Evolutionary conservation across 2,888 invertebrate genomes (phyloP).

Genomic region (Rhagonycha lutea): DNA sequence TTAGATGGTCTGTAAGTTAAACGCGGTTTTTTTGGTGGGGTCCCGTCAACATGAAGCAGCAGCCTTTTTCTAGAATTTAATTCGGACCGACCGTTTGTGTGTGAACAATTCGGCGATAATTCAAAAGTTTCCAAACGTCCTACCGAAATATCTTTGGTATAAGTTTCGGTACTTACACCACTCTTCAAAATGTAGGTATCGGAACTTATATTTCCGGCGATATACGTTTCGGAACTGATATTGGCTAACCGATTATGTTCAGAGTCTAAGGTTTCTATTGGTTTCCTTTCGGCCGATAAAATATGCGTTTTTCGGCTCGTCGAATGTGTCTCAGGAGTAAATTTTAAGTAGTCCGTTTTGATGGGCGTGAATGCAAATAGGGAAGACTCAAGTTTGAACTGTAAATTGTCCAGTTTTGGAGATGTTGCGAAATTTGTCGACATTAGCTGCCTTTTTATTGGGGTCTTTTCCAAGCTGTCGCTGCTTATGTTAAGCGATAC

Average conservation of each 20-base stretch:
- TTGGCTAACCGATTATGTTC: background rate
- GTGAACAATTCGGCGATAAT: background rate
- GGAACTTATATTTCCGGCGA: slow-evolving; percentile 51
- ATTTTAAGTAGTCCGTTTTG: background rate
- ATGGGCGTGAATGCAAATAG: background rate
- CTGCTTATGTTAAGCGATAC: background rate
- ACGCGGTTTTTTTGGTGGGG: background rate
- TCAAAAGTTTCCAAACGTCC: background rate
- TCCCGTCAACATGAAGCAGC: background rate
- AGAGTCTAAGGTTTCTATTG: background rate
- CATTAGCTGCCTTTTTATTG: background rate
- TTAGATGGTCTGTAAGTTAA: background rate
- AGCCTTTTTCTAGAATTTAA: background rate
- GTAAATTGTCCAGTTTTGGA: background rate
- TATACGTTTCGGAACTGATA: slow-evolving; percentile 22
- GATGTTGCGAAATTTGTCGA: background rate
- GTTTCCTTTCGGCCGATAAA: background rate
- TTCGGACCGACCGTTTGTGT: background rate
- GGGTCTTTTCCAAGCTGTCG: slow-evolving; percentile 12
- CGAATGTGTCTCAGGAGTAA: background rate
- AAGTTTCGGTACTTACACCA: slow-evolving; percentile 47
- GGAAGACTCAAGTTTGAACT: background rate
- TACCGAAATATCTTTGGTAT: slow-evolving; percentile 26
- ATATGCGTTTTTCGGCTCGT: background rate
- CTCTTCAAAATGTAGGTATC: slow-evolving; percentile 59